Evolutionary conservation across 2,113 vertebrate genomes (phyloP), one percentile per base, ranked within the genome.

Genomic region (Spheniscus mendiculus): DNA sequence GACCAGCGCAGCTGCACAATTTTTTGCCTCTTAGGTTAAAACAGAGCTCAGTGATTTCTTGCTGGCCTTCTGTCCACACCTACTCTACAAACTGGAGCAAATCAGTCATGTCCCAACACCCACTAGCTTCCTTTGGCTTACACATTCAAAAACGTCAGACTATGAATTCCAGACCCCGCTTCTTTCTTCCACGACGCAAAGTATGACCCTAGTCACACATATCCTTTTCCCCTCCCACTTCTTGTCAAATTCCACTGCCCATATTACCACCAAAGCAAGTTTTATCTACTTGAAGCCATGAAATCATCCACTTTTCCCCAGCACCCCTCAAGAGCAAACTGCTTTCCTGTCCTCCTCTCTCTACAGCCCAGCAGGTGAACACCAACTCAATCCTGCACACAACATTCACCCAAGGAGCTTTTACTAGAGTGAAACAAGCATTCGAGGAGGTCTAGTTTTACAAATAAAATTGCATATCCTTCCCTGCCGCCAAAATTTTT

Each of bases 51-150:
- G 34, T 36, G 26, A 80, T 38, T 95, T 82, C 65, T 91, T 17
- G 50, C 58, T 83, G 66, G 72, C 63, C 76, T 74, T 59, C 65
- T 79, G n/a, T 81, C 80, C 80, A 76, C 65, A 89, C 56, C 82
- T 72, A 36, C 65, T 87, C 29, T 45, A 62, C 55, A 62, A 93
- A 89, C 44, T 38, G 65, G 69, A 89, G 61, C 74, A 76, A 72
- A 88, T 61, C 92, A 78, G 52, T 67, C 55, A 55, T 29, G 66
- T 94, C 84, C 74, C 87, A 87, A 94, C 91, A 85, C 84, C 78
- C 90, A 90, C 84, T 11, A 72, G 44, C 78, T 95, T 89, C 89
- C 89, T 95, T 82, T 72, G 73, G 66, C 58, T 89, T 89, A 50
- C 77, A 44, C 32, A 36, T 58, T 79, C 44, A 83, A 30, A 91